phyloP scores from a whole-genome alignment of 2,113 vertebrate species.

The Rafetus swinhoei region DNA sequence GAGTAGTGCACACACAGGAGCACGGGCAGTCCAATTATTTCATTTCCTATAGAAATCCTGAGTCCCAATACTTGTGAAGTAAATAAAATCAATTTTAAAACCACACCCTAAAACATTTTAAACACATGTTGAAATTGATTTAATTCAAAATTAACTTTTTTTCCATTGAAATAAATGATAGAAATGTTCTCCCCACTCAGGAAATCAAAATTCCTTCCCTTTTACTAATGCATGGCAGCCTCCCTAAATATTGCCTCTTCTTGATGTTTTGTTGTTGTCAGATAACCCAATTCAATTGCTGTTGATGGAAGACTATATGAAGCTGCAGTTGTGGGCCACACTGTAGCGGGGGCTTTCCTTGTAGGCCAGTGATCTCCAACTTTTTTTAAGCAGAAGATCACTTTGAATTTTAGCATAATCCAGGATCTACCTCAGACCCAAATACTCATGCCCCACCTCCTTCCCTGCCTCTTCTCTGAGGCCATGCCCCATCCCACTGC shows the following conservation, averaged over 20 bases:
- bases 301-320: not conserved
- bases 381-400: too few relatives aligned
- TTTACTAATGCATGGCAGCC: not conserved
- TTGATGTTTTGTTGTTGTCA: not conserved
- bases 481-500: too few relatives aligned
- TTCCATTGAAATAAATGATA: not conserved
- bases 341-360: not conserved
- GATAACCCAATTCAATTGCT: not conserved
- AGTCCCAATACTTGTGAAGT: not conserved
- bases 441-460: too few relatives aligned
- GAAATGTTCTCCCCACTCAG: not conserved
- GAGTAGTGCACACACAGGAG: not conserved
- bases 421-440: too few relatives aligned
- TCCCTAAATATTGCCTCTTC: not conserved
- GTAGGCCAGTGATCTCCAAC: too few relatives aligned
- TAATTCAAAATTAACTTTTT: not conserved
- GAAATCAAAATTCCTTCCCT: not conserved
- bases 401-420: too few relatives aligned
- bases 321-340: not conserved
- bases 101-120: not conserved
- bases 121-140: not conserved
- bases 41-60: not conserved
- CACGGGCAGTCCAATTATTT: not conserved
- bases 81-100: slow-evolving; percentile 6
- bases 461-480: too few relatives aligned